phyloP scores from a whole-genome alignment of 2,888 invertebrate genomes.

The Rosalia funebris region DNA sequence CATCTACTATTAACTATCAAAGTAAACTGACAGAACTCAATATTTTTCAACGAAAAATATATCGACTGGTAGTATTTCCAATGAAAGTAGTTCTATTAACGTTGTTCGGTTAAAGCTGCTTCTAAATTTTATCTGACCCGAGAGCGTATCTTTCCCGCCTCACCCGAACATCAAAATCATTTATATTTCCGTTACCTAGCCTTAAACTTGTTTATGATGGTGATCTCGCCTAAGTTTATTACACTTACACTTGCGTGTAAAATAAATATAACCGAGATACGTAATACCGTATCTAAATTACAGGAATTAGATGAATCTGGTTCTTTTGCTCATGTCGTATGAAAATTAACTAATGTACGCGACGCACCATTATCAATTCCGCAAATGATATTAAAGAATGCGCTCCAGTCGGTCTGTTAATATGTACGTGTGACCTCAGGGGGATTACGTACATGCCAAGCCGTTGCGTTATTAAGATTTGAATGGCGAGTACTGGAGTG shows the following conservation, averaged over 20 bases:
- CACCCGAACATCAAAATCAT: conserved; percentile 17
- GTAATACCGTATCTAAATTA: not conserved
- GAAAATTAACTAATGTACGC: conserved; percentile 14
- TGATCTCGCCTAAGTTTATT: conserved; percentile 19
- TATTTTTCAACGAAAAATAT: too few species aligned
- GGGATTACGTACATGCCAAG: conserved; percentile 13
- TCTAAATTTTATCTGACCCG: conserved; percentile 22
- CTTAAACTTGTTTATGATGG: conserved; percentile 25
- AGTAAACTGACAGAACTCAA: too few species aligned
- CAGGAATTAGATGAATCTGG: not conserved
- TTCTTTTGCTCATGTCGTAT: conserved; percentile 6
- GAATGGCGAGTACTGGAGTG: not conserved
- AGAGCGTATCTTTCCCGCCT: conserved; percentile 14
- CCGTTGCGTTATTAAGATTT: conserved; percentile 1
- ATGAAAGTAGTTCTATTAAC: not conserved
- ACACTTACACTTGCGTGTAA: conserved; percentile 8
- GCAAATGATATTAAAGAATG: conserved; percentile 24
- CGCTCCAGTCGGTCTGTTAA: conserved; percentile 3
- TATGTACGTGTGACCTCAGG: conserved; percentile 13
- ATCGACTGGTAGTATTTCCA: too few species aligned
- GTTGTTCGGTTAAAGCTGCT: conserved; percentile 1
- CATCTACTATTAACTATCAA: too few species aligned
- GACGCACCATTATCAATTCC: conserved; percentile 18
- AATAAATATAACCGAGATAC: conserved; percentile 1
- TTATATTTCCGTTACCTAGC: conserved; percentile 27